A percentile compares a stretch with the other conserved stretches of the same genome.
phyloP scores from a whole-genome alignment of 2,797 vertebrate genomes.

The Pantherophis alleghaniensis region DNA sequence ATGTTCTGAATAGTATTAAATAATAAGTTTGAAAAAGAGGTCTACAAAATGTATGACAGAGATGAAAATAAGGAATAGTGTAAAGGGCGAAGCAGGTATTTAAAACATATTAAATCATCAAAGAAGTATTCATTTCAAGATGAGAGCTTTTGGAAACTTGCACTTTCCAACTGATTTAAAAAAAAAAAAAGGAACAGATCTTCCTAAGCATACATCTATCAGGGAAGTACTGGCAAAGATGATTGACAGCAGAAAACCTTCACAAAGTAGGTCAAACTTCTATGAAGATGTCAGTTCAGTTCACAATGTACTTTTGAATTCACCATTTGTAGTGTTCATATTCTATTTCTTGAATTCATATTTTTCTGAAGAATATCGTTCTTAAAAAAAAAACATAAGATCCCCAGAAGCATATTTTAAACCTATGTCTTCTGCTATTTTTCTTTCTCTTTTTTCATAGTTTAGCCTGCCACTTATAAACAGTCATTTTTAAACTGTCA shows the following conservation, averaged over 20 bases:
- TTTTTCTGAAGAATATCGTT: neutral
- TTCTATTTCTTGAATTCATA: neutral
- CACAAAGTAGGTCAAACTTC: neutral
- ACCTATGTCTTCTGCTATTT: neutral
- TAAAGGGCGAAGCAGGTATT: neutral
- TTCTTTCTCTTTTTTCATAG: neutral
- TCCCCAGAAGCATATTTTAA: neutral
- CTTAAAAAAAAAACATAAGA: neutral
- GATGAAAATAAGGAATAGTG: neutral
- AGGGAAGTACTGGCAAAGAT: neutral
- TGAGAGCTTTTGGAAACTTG: neutral
- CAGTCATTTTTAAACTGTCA: neutral
- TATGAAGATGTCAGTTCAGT: neutral
- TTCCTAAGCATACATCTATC: neutral
- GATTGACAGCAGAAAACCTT: neutral
- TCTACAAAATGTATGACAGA: neutral
- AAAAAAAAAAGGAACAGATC: neutral
- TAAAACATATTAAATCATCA: neutral
- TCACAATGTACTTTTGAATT: neutral
- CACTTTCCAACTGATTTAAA: neutral
- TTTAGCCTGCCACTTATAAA: neutral
- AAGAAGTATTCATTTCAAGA: neutral
- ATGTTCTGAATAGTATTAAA: neutral
- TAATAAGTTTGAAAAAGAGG: neutral
- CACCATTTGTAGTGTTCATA: neutral